A percentile compares a stretch with the other conserved stretches of the same genome.
Evolutionary conservation across 23 tunicate genomes (phyloP).

Genomic region (Ascidia mentula): DNA sequence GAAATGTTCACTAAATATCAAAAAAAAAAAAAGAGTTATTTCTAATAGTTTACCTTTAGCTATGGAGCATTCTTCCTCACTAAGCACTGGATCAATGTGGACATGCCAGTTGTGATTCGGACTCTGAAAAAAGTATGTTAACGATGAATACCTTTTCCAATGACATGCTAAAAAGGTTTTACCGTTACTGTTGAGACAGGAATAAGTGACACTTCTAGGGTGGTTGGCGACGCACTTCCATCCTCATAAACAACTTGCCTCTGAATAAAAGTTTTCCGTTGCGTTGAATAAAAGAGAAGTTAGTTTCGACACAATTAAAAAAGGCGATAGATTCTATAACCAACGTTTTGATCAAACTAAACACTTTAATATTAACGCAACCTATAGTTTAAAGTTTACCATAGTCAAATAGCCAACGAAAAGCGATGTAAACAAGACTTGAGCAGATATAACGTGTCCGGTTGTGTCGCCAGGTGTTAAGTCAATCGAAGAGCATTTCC

Average conservation of each 20-base stretch:
- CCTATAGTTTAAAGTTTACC: too few relatives aligned
- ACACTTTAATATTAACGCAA: too few relatives aligned
- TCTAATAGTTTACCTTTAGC: background rate
- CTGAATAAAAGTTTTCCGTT: constrained; percentile 21
- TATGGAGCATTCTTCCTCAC: background rate
- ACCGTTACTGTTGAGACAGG: too few relatives aligned
- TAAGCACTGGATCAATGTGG: constrained; percentile 47
- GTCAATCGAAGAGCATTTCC: constrained; percentile 68
- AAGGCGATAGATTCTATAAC: too few relatives aligned
- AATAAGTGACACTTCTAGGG: constrained; percentile 26
- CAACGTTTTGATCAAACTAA: too few relatives aligned
- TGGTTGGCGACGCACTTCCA: constrained; percentile 52
- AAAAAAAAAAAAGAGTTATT: too few relatives aligned
- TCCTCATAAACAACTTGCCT: constrained; percentile 81
- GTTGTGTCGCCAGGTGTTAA: constrained; percentile 19
- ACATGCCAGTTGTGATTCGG: constrained; percentile 76
- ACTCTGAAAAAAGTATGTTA: too few relatives aligned
- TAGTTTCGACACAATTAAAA: too few relatives aligned
- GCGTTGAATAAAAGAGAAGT: background rate
- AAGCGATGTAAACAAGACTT: constrained; percentile 17
- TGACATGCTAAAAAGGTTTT: too few relatives aligned
- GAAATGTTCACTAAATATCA: too few relatives aligned
- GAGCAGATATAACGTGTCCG: constrained; percentile 54
- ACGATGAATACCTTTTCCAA: too few relatives aligned
- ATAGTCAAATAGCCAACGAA: constrained; percentile 35